These are phyloP conservation scores for Zoanthus solanderi DNA, from an alignment of 92 coral and sea anemone species.

Conservation along the genomic window DNA sequence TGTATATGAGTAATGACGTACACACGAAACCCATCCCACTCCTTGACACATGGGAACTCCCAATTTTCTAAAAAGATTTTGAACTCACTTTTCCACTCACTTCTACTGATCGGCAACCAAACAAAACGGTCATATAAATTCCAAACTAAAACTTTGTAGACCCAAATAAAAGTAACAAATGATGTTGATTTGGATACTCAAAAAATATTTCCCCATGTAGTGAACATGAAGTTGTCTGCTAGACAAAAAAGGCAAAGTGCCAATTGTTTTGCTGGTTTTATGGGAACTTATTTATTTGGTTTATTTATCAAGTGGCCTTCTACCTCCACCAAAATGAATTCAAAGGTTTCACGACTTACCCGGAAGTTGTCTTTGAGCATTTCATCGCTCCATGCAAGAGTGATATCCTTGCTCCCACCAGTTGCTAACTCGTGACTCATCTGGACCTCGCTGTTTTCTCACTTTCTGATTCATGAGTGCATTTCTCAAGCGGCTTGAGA, in stretches of 20 bases:
- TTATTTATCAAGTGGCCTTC: neutral
- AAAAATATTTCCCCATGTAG: too few relatives aligned
- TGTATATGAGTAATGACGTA: conserved; percentile 1
- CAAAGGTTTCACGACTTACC: conserved; percentile 6
- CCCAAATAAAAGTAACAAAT: conserved; percentile 2
- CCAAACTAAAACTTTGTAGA: conserved; percentile 17
- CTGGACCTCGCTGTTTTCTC: conserved; percentile 21
- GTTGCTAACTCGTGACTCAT: neutral
- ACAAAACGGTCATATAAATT: conserved; percentile 12
- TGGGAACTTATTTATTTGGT: conserved; percentile 3
- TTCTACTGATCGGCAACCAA: conserved; percentile 1
- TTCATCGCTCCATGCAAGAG: conserved; percentile 4
- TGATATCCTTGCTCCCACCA: conserved; percentile 20
- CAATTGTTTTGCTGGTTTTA: conserved; percentile 13
- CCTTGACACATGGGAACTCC: conserved; percentile 11
- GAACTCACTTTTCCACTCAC: conserved; percentile 14
- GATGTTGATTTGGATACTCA: too few relatives aligned
- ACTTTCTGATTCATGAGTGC: conserved; percentile 9
- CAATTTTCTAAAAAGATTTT: conserved; percentile 11
- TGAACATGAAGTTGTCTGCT: too few relatives aligned
- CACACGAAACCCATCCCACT: conserved; percentile 19
- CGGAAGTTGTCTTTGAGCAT: conserved; percentile 25
- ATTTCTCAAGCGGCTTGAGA: conserved; percentile 9
- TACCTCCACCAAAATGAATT: conserved; percentile 15
- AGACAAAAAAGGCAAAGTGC: too few relatives aligned